Base-by-base conservation (phyloP, 2,113 vertebrate genomes). In the Oenanthe oenanthe region DNA sequence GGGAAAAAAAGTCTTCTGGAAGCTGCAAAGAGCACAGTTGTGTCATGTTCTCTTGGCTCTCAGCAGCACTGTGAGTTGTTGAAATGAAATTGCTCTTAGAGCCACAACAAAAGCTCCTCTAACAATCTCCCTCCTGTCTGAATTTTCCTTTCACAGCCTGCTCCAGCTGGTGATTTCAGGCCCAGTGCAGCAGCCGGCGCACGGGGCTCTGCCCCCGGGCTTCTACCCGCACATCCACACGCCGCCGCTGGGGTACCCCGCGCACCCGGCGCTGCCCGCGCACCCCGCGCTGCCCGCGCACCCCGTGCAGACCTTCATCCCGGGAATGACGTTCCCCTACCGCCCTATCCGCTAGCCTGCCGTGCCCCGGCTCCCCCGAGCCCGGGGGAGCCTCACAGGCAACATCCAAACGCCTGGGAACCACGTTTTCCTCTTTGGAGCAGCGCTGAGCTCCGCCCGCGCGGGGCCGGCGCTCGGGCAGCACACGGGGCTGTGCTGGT, bases 141-240 rank as follows among this genome's bases (percentile, higher is more conserved):
- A 9, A 24, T 79, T 96, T 95, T 96, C 78, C 93, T 4, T 77
- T 83, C 40, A 4, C 98, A 99, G 99, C 98, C 97, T 99, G 82
- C 98, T 99, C 81, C 99, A 99, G 98, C 95, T 99, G 98, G 99
- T 99, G 95, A 98, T 99, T 92, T 99, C 99, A 0, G 99, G 99
- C 6, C 99, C 99, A 0, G 99, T 99, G 32, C 99, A 99, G 92
- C 99, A 98, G 17, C 96, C 98, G 0, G 53, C 97, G 2, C 98
- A 98, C 7, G 42, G 98, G 1, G 47, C 98, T 8, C 97, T 98
- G 50, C 98, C 98, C 4, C 98, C 98, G 0, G 98, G 98, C 2
- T 98, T 98, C 83, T 99, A 99, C 88, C 99, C 99, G 17, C 99
- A 99, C 74, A 99, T 99, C 95, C 99, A 99, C 85, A 99, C 99